These are phyloP conservation scores for Oxytorus armatus DNA, from an alignment of 2,888 invertebrate genomes.

Conservation along the genomic window DNA sequence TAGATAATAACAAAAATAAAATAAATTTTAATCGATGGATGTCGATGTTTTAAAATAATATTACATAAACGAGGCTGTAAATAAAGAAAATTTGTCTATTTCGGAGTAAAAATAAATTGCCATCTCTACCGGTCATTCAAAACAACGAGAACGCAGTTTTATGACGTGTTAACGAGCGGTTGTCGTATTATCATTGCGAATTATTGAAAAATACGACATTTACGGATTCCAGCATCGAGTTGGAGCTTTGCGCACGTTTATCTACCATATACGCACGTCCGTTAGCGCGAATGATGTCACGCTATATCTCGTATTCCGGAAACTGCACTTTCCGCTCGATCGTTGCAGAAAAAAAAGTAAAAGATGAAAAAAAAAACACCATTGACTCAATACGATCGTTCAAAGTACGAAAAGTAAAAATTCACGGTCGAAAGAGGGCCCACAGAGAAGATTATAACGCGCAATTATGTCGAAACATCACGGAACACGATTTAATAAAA, in stretches of 20 bases:
- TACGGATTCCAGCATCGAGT: neutral
- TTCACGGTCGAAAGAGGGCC: neutral
- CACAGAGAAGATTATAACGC: slow-evolving; percentile 20
- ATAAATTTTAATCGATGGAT: neutral
- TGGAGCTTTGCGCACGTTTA: neutral
- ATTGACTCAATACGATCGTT: neutral
- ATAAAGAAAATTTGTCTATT: neutral
- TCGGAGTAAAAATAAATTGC: neutral
- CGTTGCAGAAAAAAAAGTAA: neutral
- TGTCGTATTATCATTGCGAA: neutral
- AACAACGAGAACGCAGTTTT: neutral
- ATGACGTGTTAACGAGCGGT: too few relatives aligned
- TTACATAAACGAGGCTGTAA: neutral
- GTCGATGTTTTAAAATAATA: neutral
- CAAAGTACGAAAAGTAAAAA: neutral
- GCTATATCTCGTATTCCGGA: slow-evolving; percentile 49
- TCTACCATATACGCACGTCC: neutral
- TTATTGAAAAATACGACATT: neutral
- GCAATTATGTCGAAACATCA: slow-evolving; percentile 31
- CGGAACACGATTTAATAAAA: slow-evolving; percentile 5
- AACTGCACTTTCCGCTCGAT: slow-evolving; percentile 46
- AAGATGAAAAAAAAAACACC: slow-evolving; percentile 3
- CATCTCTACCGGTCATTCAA: neutral
- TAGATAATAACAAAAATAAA: neutral
- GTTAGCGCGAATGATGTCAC: slow-evolving; percentile 47